phyloP scores from a whole-genome alignment of 1,140 invertebrate genomes.

The Polyergus mexicanus region DNA sequence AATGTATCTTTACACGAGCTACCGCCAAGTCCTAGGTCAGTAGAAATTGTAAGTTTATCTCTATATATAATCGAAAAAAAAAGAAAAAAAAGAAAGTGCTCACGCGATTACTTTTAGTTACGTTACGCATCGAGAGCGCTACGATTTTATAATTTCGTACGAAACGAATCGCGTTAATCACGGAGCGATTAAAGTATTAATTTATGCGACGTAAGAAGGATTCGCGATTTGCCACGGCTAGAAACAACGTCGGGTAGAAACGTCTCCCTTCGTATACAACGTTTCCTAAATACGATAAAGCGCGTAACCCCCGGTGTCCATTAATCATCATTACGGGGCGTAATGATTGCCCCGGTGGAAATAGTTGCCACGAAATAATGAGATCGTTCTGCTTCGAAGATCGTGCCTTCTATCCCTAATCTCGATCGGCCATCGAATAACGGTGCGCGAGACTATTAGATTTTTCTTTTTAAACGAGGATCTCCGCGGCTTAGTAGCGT shows the following conservation, averaged over 20 bases:
- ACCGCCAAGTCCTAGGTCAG: neutral
- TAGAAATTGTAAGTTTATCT: slow-evolving; percentile 3
- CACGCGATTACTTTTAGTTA: neutral
- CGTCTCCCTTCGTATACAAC: neutral
- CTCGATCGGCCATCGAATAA: slow-evolving; percentile 74
- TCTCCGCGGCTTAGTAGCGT: neutral
- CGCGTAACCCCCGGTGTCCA: slow-evolving; percentile 22
- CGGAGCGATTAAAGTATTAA: slow-evolving; percentile 25
- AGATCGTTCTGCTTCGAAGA: slow-evolving; percentile 67
- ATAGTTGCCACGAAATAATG: slow-evolving; percentile 71
- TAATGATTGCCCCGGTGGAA: slow-evolving; percentile 55
- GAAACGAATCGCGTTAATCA: neutral
- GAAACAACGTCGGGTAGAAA: neutral
- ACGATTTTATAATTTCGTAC: neutral
- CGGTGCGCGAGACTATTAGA: slow-evolving; percentile 60
- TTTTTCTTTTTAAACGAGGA: slow-evolving; percentile 60
- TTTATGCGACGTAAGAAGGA: slow-evolving; percentile 20
- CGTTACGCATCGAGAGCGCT: neutral
- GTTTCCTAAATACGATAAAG: slow-evolving; percentile 51
- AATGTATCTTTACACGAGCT: neutral
- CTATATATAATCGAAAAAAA: neutral
- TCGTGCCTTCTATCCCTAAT: slow-evolving; percentile 61
- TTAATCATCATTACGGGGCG: slow-evolving; percentile 70
- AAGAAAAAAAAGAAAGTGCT: neutral
- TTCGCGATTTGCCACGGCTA: slow-evolving; percentile 11